phyloP scores from a whole-genome alignment of 2,113 vertebrate species.

The Eira barbara region DNA sequence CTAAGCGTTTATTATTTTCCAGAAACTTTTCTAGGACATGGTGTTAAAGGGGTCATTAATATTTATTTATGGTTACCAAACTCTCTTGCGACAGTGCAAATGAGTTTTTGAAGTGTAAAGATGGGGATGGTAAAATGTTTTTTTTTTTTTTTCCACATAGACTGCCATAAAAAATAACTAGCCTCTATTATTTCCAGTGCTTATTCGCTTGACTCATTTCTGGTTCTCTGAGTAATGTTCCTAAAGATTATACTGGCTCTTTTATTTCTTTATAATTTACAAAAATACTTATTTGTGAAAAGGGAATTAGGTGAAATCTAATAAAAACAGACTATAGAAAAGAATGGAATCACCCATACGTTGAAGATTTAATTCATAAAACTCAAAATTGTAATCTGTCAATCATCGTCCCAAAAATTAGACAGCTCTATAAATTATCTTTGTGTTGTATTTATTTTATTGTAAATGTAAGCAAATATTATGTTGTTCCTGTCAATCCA shows the following conservation, averaged over 20 bases:
- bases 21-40: background rate
- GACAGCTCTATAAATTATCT: background rate
- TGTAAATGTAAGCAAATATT: background rate
- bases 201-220: background rate
- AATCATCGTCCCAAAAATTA: background rate
- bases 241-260: background rate
- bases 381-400: slow-evolving; percentile 4
- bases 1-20: background rate
- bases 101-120: slow-evolving; percentile 44
- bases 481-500: background rate
- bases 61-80: slow-evolving; percentile 6
- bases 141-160: background rate
- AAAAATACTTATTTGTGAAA: background rate
- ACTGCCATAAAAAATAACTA: slow-evolving; percentile 30
- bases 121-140: background rate
- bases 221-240: slow-evolving; percentile 20
- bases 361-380: slow-evolving; percentile 38
- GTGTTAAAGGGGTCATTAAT: background rate
- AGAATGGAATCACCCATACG: background rate
- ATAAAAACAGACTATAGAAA: slow-evolving; percentile 29
- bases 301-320: background rate
- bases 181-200: background rate
- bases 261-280: slow-evolving; percentile 28
- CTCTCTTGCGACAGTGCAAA: background rate
- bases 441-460: background rate